Base-by-base conservation (phyloP, 1,140 invertebrate genomes). In the Drosophila lacertosa region DNA sequence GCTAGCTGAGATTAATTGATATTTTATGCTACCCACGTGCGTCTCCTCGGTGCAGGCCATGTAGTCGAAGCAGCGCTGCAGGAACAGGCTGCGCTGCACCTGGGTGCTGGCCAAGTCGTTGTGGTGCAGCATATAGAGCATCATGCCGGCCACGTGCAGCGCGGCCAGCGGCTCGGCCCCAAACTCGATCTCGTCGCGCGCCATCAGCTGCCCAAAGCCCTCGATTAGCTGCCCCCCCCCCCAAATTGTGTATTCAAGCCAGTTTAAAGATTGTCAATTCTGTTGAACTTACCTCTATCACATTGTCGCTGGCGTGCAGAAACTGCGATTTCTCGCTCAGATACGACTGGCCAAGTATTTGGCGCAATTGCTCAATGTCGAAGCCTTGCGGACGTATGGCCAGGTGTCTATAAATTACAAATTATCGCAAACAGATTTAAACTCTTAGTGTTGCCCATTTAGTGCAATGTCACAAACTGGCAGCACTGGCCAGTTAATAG, bases 351-450 rank as follows among this genome's bases (percentile, higher is more conserved):
- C 32, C 39, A 9, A 82, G 2, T 4, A 63, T 39, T 0, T 51
- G 42, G 13, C 79, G 79, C 39, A 82, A 16, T 29, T 83, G 51
- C 26, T 83, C 74, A 35, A 82, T 51, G 26, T 40, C 66, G 18
- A 82, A 82, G 13, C 79, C 79, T 18, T 78, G 70, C 2, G 79
- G 79, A 3, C 79, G 79, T 47, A 82, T 76, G 24, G 65, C 57
- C 24, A 32, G 3, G 35, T 11, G 22, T 11, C 51, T 54, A 9
- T 2, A 29, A 54, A 16, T n/a, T 35, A 6, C 6, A 10, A 24
- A n/a, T n/a, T n/a, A n/a, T n/a, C n/a, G n/a, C n/a, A n/a, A n/a
- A n/a, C n/a, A n/a, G n/a, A n/a, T n/a, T n/a, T n/a, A n/a, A n/a
- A n/a, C n/a, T n/a, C n/a, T n/a, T n/a, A n/a, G n/a, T n/a, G n/a